phyloP scores from a whole-genome alignment of 2,888 invertebrate genomes.

The Zygothrica quintamaculata region DNA sequence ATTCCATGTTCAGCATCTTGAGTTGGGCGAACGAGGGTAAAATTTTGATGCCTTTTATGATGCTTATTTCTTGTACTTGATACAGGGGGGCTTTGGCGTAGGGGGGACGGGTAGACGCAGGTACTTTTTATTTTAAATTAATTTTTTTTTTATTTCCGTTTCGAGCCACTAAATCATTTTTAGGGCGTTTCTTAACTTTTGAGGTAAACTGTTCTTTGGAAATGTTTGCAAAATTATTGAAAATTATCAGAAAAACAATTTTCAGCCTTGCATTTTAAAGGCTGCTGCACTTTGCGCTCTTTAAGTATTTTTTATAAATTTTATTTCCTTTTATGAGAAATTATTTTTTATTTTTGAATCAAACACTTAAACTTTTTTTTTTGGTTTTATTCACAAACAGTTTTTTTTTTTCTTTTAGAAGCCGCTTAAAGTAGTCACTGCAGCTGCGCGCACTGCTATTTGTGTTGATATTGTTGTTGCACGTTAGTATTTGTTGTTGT shows the following conservation, averaged over 20 bases:
- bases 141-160: slow-evolving; percentile 2
- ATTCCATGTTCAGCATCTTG: slow-evolving; percentile 85
- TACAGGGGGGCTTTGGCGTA: neutral
- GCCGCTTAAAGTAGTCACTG: slow-evolving; percentile 38
- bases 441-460: slow-evolving; percentile 56
- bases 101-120: neutral
- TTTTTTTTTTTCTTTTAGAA: slow-evolving; percentile 24
- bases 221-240: slow-evolving; percentile 40
- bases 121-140: neutral
- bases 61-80: slow-evolving; percentile 17
- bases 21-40: slow-evolving; percentile 82
- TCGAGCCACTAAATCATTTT: slow-evolving; percentile 35
- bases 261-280: slow-evolving; percentile 18
- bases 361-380: slow-evolving; percentile 25
- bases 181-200: slow-evolving; percentile 9
- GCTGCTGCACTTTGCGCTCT: slow-evolving; percentile 13
- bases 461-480: slow-evolving; percentile 28
- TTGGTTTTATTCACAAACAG: slow-evolving; percentile 14
- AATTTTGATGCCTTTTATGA: slow-evolving; percentile 80
- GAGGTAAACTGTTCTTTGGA: slow-evolving; percentile 67
- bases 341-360: slow-evolving; percentile 12
- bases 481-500: slow-evolving; percentile 29
- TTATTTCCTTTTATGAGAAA: too few relatives aligned
- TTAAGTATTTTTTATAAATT: slow-evolving; percentile 11
- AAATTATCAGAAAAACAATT: slow-evolving; percentile 10